A percentile compares a stretch with the other conserved stretches of the same genome.
Evolutionary conservation across 1,140 invertebrate species (phyloP).

Genomic region (Cataglyphis hispanica): DNA sequence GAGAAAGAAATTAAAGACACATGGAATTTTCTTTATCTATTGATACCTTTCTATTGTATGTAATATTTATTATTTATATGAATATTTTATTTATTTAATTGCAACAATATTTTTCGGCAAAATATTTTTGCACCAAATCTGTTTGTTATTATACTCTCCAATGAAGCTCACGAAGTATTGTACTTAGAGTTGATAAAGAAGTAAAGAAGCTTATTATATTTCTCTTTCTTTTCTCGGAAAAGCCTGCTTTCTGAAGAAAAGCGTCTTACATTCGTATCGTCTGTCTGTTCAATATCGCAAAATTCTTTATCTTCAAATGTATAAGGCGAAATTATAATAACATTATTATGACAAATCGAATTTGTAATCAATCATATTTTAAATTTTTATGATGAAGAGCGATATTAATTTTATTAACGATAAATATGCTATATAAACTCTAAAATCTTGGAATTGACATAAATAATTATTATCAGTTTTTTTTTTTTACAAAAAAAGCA

Average conservation of each 20-base stretch:
- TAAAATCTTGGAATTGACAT: neutral
- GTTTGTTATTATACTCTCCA: slow-evolving; percentile 43
- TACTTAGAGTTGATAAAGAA: slow-evolving; percentile 54
- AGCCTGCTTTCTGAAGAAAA: slow-evolving; percentile 40
- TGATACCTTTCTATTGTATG: neutral
- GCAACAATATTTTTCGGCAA: neutral
- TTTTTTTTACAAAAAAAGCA: neutral
- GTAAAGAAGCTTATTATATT: slow-evolving; percentile 48
- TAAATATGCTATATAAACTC: neutral
- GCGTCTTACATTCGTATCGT: slow-evolving; percentile 22
- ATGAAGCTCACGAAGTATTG: slow-evolving; percentile 17
- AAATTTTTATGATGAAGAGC: neutral
- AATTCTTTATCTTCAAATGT: slow-evolving; percentile 33
- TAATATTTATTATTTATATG: neutral
- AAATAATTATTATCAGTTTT: neutral
- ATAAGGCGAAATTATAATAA: slow-evolving; percentile 25
- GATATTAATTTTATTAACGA: neutral
- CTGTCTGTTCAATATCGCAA: slow-evolving; percentile 13
- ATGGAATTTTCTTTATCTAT: neutral
- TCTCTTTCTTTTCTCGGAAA: slow-evolving; percentile 14
- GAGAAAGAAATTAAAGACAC: neutral
- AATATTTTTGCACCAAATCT: slow-evolving; percentile 3
- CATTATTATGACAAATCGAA: slow-evolving; percentile 25
- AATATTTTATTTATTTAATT: slow-evolving; percentile 13
- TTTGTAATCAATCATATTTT: neutral